These are phyloP conservation scores for Drosophila pseudoananassae DNA, from an alignment of 1,140 invertebrate species.

Conservation along the genomic window DNA sequence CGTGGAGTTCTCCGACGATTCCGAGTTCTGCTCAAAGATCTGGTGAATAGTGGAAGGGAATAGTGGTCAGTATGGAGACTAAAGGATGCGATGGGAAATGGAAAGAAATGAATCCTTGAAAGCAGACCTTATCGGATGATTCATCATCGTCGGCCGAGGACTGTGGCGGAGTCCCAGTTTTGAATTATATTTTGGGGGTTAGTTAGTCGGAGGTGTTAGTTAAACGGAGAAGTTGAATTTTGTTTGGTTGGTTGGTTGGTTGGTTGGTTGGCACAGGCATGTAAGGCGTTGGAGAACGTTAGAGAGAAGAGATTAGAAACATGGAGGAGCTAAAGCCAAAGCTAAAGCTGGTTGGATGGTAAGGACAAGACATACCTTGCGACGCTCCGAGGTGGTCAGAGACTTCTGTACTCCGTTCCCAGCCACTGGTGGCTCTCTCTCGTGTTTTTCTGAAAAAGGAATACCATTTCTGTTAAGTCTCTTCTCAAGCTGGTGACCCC, in stretches of 20 bases:
- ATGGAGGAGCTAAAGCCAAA: background rate
- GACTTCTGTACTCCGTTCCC: slow-evolving; percentile 86
- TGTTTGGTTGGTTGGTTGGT: slow-evolving; percentile 20
- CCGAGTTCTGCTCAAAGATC: slow-evolving; percentile 83
- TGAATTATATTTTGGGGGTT: slow-evolving; percentile 26
- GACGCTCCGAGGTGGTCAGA: slow-evolving; percentile 89
- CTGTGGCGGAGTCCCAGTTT: slow-evolving; percentile 52
- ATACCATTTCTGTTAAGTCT: background rate
- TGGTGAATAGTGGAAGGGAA: slow-evolving; percentile 7
- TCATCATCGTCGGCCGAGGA: slow-evolving; percentile 83
- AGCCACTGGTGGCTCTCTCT: slow-evolving; percentile 41
- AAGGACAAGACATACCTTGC: slow-evolving; percentile 84
- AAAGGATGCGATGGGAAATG: no score
- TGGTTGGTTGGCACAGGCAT: slow-evolving; percentile 39
- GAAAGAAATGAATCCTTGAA: slow-evolving; percentile 1
- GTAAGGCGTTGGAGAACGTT: slow-evolving; percentile 37
- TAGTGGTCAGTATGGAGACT: no score
- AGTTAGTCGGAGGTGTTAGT: slow-evolving; percentile 25
- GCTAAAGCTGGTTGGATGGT: no score
- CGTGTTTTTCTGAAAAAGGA: slow-evolving; percentile 47
- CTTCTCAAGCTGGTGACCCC: background rate
- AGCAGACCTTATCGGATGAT: slow-evolving; percentile 82
- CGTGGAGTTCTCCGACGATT: slow-evolving; percentile 81
- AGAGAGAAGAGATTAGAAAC: no score
- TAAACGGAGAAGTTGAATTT: slow-evolving; percentile 48